phyloP scores from a whole-genome alignment of 2,797 vertebrate genomes.

The Hephaestus fuliginosus region DNA sequence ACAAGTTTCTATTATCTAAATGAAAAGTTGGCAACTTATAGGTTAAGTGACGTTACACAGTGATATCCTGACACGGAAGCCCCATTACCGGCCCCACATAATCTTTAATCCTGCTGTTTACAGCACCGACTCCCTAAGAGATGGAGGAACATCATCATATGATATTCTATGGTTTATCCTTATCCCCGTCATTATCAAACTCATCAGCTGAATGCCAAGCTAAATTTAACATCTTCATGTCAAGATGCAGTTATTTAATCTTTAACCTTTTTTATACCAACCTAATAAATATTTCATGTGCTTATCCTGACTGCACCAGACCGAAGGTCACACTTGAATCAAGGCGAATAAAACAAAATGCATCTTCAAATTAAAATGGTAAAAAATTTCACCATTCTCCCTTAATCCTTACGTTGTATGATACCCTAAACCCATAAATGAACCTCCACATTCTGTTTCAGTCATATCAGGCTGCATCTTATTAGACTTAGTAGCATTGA shows the following conservation, averaged over 20 bases:
- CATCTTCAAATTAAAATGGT: constrained; percentile 13
- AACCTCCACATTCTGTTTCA: not conserved
- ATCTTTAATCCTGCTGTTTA: constrained; percentile 64
- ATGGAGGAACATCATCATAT: constrained; percentile 33
- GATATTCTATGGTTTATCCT: constrained; percentile 41
- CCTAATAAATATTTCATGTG: constrained; percentile 24
- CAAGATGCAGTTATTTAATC: constrained; percentile 55
- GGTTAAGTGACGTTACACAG: constrained; percentile 6
- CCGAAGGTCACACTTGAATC: constrained; percentile 12
- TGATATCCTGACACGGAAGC: constrained; percentile 32
- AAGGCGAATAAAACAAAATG: constrained; percentile 26
- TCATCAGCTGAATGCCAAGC: constrained; percentile 56
- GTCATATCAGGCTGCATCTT: not conserved
- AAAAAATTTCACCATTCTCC: not conserved
- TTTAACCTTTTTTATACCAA: constrained; percentile 9
- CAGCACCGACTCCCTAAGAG: constrained; percentile 22
- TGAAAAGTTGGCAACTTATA: constrained; percentile 19
- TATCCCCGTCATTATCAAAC: constrained; percentile 46
- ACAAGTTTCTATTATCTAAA: not conserved
- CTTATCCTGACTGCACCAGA: not conserved
- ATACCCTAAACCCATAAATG: not conserved
- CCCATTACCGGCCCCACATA: constrained; percentile 34
- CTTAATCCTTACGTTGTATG: not conserved
- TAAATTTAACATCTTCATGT: constrained; percentile 53
- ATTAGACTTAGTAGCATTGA: not conserved